Evolutionary conservation across 2,113 vertebrate genomes (phyloP).

Genomic region (Protobothrops flavoviridis): DNA sequence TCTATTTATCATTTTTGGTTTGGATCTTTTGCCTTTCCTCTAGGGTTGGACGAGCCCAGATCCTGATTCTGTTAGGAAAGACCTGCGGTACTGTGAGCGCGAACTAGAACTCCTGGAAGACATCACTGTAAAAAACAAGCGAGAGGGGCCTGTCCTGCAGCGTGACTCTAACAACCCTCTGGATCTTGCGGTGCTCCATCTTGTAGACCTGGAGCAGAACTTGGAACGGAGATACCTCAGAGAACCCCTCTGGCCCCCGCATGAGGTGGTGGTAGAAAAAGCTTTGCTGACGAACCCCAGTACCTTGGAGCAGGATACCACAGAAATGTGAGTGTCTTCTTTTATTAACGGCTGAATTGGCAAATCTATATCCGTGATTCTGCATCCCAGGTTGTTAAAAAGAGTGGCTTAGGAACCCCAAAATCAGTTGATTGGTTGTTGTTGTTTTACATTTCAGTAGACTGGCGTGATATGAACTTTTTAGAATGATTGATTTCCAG

Average conservation of each 20-base stretch:
- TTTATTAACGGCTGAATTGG: neutral
- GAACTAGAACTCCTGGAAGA: constrained; percentile 82
- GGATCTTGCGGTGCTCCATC: constrained; percentile 85
- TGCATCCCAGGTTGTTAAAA: neutral
- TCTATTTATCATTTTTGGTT: neutral
- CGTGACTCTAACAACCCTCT: constrained; percentile 85
- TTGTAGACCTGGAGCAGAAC: constrained; percentile 87
- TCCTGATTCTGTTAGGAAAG: constrained; percentile 83
- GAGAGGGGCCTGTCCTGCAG: constrained; percentile 79
- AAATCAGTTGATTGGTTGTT: neutral
- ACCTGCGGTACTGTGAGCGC: constrained; percentile 90
- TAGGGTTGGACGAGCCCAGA: constrained; percentile 87
- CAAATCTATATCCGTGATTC: neutral
- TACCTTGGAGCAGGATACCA: constrained; percentile 46
- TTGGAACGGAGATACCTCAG: constrained; percentile 91
- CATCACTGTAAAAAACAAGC: constrained; percentile 81
- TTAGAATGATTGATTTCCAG: neutral
- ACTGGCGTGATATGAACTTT: neutral
- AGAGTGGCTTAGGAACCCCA: too few species aligned
- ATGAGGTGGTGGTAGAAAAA: constrained; percentile 85
- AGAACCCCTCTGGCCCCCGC: constrained; percentile 89
- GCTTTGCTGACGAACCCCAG: constrained; percentile 67
- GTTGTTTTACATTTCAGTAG: neutral
- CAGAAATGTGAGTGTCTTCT: constrained; percentile 69
- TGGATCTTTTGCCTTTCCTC: too few species aligned